Evolutionary conservation across 1,140 invertebrate genomes (phyloP).

Genomic region (Aphaenogaster rudis): DNA sequence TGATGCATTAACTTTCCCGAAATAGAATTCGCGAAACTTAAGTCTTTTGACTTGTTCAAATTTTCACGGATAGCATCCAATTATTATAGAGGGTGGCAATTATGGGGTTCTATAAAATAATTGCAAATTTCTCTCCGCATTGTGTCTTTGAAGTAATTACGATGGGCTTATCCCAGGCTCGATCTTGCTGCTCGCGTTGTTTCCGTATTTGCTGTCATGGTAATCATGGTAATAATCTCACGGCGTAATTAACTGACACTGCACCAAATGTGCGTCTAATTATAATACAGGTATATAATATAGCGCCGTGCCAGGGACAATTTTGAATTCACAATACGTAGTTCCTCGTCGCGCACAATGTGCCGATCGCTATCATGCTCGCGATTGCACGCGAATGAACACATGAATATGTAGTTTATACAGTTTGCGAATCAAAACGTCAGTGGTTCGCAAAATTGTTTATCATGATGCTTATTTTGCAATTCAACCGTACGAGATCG

Average conservation of each 20-base stretch:
- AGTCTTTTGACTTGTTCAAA: constrained; percentile 1
- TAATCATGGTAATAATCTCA: constrained; percentile 64
- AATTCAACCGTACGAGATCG: not conserved
- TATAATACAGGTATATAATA: constrained; percentile 62
- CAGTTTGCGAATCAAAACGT: constrained; percentile 12
- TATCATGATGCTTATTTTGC: not conserved
- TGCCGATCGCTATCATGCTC: constrained; percentile 45
- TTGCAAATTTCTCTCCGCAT: constrained; percentile 57
- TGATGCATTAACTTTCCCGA: not conserved
- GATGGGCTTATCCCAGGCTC: constrained; percentile 36
- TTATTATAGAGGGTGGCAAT: constrained; percentile 39
- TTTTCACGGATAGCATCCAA: constrained; percentile 20
- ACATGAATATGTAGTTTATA: constrained; percentile 56
- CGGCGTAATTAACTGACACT: constrained; percentile 62
- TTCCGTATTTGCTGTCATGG: constrained; percentile 62
- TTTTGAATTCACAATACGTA: constrained; percentile 65
- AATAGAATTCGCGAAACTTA: not conserved
- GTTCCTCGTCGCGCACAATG: constrained; percentile 58
- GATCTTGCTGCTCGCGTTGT: constrained; percentile 42
- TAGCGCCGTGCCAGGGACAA: constrained; percentile 60
- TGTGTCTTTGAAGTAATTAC: constrained; percentile 58
- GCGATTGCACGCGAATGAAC: constrained; percentile 59
- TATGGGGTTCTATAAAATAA: constrained; percentile 60
- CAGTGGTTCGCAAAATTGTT: constrained; percentile 41
- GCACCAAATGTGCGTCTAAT: constrained; percentile 61